Conservation (phyloP, 2,888 invertebrate species). For the Nomada fabriciana region DNA sequence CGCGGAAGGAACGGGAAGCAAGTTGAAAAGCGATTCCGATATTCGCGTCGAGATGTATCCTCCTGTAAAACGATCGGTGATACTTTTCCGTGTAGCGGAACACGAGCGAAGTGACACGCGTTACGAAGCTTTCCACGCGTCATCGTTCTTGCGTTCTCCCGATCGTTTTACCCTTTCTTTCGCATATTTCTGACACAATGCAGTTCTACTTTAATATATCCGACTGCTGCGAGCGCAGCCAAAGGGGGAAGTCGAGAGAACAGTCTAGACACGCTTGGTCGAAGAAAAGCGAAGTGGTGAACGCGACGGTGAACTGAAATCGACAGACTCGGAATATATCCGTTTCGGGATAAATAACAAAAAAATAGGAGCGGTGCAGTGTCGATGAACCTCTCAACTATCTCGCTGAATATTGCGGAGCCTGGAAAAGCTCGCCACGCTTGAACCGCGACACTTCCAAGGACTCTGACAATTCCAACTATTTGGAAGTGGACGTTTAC, state of each 20-base stretch:
- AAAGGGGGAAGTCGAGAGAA: slow-evolving; percentile 35
- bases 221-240: slow-evolving; percentile 34
- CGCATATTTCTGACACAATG: slow-evolving; percentile 62
- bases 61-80: slow-evolving; percentile 47
- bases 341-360: slow-evolving; percentile 34
- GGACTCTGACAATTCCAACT: too few relatives aligned
- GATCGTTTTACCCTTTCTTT: slow-evolving; percentile 53
- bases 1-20: slow-evolving; percentile 36
- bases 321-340: slow-evolving; percentile 45
- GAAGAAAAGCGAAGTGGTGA: slow-evolving; percentile 20
- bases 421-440: neutral
- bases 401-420: slow-evolving; percentile 26
- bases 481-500: too few relatives aligned
- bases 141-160: slow-evolving; percentile 63
- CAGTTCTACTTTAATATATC: slow-evolving; percentile 72
- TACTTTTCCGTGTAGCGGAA: slow-evolving; percentile 35
- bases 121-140: slow-evolving; percentile 56
- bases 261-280: slow-evolving; percentile 4
- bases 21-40: slow-evolving; percentile 59
- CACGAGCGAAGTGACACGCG: slow-evolving; percentile 30
- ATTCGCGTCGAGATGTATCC: slow-evolving; percentile 56
- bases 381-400: slow-evolving; percentile 39
- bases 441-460: too few relatives aligned
- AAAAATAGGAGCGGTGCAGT: slow-evolving; percentile 47
- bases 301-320: slow-evolving; percentile 49